Evolutionary conservation across 2,797 vertebrate genomes (phyloP).

Genomic region (Scolopax bukidnonensis): DNA sequence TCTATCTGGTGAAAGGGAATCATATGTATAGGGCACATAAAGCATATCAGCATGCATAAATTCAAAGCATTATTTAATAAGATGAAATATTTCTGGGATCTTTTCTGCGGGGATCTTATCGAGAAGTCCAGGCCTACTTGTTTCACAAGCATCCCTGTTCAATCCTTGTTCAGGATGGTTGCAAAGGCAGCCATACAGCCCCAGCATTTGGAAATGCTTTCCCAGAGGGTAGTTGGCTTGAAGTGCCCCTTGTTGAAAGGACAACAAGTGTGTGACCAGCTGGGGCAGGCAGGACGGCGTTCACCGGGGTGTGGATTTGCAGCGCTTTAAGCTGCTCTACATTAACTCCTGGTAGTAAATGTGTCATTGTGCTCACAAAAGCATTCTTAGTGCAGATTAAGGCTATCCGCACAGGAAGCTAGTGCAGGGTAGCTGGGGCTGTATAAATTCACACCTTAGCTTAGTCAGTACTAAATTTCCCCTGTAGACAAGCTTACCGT

Average conservation of each 20-base stretch:
- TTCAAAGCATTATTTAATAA: neutral
- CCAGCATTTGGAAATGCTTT: neutral
- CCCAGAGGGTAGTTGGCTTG: neutral
- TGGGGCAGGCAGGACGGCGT: neutral
- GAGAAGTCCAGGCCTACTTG: neutral
- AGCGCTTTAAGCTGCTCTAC: neutral
- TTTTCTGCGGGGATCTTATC: neutral
- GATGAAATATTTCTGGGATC: neutral
- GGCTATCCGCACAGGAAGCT: conserved; percentile 16
- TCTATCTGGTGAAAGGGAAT: neutral
- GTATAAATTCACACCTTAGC: conserved; percentile 40
- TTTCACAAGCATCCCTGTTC: neutral
- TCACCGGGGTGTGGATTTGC: neutral
- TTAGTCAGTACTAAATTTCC: neutral
- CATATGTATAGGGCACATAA: neutral
- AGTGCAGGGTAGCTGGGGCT: neutral
- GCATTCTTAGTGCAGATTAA: conserved; percentile 14
- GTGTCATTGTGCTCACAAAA: conserved; percentile 38
- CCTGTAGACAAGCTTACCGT: neutral
- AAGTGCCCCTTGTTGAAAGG: neutral
- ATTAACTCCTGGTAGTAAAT: conserved; percentile 15
- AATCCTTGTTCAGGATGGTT: neutral
- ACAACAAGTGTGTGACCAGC: neutral
- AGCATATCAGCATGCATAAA: neutral
- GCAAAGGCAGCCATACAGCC: neutral